phyloP scores from a whole-genome alignment of 1,140 invertebrate species.

The Hestina assimilis region DNA sequence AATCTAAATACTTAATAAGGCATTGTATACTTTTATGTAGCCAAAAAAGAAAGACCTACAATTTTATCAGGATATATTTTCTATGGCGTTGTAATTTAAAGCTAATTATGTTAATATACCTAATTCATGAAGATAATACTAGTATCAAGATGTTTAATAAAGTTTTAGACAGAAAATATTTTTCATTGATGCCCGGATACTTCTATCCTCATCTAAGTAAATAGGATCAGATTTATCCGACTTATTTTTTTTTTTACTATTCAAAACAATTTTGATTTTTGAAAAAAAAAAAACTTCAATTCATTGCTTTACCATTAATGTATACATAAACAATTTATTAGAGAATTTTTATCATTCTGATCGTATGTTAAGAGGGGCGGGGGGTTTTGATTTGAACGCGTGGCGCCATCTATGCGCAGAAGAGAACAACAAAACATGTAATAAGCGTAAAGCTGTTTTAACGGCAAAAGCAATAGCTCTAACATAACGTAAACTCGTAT shows the following conservation, averaged over 20 bases:
- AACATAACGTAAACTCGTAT: conserved; percentile 54
- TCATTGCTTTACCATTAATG: background rate
- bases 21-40: background rate
- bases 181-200: too few species aligned
- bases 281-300: too few species aligned
- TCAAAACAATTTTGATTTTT: too few species aligned
- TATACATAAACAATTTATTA: background rate
- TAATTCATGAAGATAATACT: too few species aligned
- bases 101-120: too few species aligned
- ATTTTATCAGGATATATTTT: too few species aligned
- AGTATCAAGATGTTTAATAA: background rate
- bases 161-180: background rate
- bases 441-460: conserved; percentile 7
- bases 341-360: conserved; percentile 1
- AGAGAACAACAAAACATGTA: conserved; percentile 16
- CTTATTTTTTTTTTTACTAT: too few species aligned
- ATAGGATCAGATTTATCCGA: too few species aligned
- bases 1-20: too few species aligned
- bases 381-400: conserved; percentile 11
- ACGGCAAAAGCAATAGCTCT: conserved; percentile 38
- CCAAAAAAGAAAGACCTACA: background rate
- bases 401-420: conserved; percentile 28
- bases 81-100: too few species aligned
- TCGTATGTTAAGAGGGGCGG: conserved; percentile 12
- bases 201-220: too few species aligned